Evolutionary conservation across 2,113 vertebrate genomes (phyloP).

Genomic region (Lethenteron camtschaticum): DNA sequence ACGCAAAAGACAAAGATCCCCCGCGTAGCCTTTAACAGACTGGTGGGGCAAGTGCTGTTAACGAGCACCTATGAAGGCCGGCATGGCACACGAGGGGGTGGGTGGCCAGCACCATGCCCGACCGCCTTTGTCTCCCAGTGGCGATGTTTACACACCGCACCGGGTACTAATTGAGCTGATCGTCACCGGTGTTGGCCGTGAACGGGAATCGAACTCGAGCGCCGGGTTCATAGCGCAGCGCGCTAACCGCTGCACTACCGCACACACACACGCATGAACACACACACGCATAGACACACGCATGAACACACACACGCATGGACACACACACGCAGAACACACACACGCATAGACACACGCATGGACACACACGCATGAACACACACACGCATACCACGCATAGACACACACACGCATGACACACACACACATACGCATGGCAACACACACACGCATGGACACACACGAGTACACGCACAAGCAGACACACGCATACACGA

Average conservation of each 20-base stretch:
- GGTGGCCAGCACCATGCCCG: too few relatives aligned
- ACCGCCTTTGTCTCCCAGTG: too few relatives aligned
- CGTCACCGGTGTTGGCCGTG: too few relatives aligned
- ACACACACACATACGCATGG: slow-evolving; percentile 10
- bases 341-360: slow-evolving; percentile 9
- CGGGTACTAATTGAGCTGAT: too few relatives aligned
- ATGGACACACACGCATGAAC: background rate
- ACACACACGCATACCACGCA: slow-evolving; percentile 8
- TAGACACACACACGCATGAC: slow-evolving; percentile 2
- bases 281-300: slow-evolving; percentile 19
- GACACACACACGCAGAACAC: slow-evolving; percentile 13
- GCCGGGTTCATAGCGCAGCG: slow-evolving; percentile 2
- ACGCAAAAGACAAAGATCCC: too few relatives aligned
- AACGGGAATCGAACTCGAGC: background rate
- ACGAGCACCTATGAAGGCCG: too few relatives aligned
- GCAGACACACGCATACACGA: background rate
- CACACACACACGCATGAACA: slow-evolving; percentile 10
- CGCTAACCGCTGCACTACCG: slow-evolving; percentile 13
- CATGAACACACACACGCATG: slow-evolving; percentile 16
- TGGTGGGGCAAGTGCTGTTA: too few relatives aligned
- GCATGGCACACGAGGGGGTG: too few relatives aligned
- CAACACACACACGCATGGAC: background rate
- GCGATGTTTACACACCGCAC: too few relatives aligned
- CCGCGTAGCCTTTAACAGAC: too few relatives aligned
- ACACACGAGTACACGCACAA: background rate